phyloP scores from a whole-genome alignment of 1,140 invertebrate species.

The Schlechtendalia chinensis region DNA sequence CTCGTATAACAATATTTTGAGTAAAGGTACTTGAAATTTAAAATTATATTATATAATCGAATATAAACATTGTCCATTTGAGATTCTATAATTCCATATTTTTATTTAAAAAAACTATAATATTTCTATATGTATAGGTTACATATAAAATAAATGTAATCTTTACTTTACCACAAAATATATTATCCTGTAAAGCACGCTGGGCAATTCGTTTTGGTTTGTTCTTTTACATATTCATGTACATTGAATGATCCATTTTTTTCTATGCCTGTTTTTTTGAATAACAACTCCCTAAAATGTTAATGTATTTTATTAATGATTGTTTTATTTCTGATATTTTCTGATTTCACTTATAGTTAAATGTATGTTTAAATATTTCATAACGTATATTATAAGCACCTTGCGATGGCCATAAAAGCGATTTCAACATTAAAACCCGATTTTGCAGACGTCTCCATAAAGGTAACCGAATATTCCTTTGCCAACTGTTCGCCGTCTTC shows the following conservation, averaged over 20 bases:
- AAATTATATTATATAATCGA: neutral
- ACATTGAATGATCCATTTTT: slow-evolving; percentile 67
- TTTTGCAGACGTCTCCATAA: slow-evolving; percentile 86
- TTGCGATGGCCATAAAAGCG: slow-evolving; percentile 76
- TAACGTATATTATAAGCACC: slow-evolving; percentile 55
- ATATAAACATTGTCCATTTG: neutral
- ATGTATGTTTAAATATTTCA: neutral
- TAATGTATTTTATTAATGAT: neutral
- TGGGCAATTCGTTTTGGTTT: slow-evolving; percentile 59
- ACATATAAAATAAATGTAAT: slow-evolving; percentile 1
- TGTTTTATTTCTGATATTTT: neutral
- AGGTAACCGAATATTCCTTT: slow-evolving; percentile 77
- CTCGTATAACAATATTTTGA: neutral
- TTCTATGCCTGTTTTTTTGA: slow-evolving; percentile 60
- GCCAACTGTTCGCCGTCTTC: slow-evolving; percentile 81
- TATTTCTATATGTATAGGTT: neutral
- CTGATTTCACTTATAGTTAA: neutral
- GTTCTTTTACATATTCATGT: slow-evolving; percentile 67
- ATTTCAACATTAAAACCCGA: slow-evolving; percentile 81
- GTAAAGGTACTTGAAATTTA: neutral
- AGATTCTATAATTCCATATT: neutral
- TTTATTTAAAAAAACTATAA: neutral
- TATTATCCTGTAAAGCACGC: slow-evolving; percentile 6
- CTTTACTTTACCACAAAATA: slow-evolving; percentile 1
- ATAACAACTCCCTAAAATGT: slow-evolving; percentile 63